A percentile compares a stretch with the other conserved stretches of the same genome.
These are phyloP conservation scores for Trissolcus japonicus DNA, from an alignment of 2,888 invertebrate species.

Conservation along the genomic window DNA sequence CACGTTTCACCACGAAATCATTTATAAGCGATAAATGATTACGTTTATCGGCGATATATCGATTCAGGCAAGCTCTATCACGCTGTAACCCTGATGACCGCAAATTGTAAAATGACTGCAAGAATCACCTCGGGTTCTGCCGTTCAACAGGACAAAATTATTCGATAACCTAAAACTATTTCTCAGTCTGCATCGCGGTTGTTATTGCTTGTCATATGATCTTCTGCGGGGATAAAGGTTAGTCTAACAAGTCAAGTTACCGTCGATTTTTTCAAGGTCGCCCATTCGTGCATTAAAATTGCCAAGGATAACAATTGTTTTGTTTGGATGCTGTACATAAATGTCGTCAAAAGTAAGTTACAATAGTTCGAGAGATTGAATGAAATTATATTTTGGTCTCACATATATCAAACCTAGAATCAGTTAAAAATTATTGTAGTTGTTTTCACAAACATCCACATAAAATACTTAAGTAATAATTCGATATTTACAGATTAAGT, in stretches of 20 bases:
- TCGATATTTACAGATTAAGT: background rate
- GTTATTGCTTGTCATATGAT: background rate
- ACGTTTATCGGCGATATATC: background rate
- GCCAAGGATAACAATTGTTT: background rate
- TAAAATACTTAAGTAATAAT: background rate
- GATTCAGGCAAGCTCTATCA: background rate
- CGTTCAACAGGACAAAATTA: background rate
- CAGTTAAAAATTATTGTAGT: background rate
- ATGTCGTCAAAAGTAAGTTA: constrained; percentile 1
- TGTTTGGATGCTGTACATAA: background rate
- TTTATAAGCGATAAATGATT: too few species aligned
- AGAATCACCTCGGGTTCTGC: background rate
- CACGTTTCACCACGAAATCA: too few species aligned
- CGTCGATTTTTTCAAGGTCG: constrained; percentile 2
- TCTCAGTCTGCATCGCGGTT: background rate
- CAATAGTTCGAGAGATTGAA: background rate
- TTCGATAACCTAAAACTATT: background rate
- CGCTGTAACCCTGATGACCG: background rate
- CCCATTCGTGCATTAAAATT: constrained; percentile 10
- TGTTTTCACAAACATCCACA: constrained; percentile 2
- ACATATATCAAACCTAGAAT: background rate
- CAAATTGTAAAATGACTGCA: background rate
- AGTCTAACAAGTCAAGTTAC: background rate
- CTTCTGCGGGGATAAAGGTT: background rate
- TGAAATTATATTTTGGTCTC: background rate